Conservation (phyloP, 23 tunicate genomes). For the Halocynthia aurantium region DNA sequence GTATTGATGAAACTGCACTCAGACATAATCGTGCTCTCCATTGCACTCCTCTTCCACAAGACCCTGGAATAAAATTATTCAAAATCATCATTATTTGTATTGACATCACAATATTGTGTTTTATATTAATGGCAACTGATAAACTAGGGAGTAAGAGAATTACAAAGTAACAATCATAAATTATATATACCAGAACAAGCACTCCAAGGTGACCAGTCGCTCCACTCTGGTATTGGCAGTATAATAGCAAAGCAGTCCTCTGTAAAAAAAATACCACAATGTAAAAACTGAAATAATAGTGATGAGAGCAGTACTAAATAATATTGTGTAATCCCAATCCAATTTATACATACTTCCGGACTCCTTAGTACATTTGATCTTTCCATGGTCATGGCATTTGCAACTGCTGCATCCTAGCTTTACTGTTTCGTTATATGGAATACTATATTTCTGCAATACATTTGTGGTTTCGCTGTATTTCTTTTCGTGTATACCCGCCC, state of each 20-base stretch:
- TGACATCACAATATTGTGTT: no score
- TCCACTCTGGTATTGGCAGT: slow-evolving; percentile 5
- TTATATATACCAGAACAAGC: slow-evolving; percentile 20
- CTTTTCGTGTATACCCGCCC: no score
- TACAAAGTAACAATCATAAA: neutral
- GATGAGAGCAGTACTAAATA: no score
- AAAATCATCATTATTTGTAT: neutral
- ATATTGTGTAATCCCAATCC: no score
- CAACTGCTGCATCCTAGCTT: neutral
- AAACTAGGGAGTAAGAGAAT: no score
- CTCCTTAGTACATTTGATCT: neutral
- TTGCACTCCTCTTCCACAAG: slow-evolving; percentile 37
- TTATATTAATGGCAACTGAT: no score
- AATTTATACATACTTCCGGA: no score
- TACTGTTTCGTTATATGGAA: neutral
- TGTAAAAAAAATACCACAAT: no score
- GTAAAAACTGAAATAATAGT: no score
- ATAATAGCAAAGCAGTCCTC: no score
- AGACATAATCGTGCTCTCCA: slow-evolving; percentile 24
- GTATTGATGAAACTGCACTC: neutral
- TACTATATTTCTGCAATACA: neutral
- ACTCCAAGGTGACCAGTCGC: slow-evolving; percentile 45
- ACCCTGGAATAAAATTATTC: neutral
- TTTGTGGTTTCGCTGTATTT: neutral
- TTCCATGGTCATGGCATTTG: neutral